These are phyloP conservation scores for Pentalonia nigronervosa DNA, from an alignment of 1,140 invertebrate genomes.

Conservation along the genomic window DNA sequence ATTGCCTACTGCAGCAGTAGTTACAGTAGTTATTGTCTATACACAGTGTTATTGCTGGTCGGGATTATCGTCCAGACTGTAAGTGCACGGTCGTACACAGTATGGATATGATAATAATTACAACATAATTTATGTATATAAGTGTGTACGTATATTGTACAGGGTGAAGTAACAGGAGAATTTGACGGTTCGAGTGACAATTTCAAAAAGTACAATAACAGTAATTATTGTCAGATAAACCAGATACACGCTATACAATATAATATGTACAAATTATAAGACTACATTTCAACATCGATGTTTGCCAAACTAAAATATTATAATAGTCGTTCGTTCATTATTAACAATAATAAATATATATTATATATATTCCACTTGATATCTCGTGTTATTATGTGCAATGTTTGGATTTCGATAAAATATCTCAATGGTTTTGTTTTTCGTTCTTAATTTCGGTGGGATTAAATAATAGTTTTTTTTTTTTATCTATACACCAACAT, in stretches of 20 bases:
- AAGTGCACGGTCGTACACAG: not conserved
- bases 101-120: not conserved
- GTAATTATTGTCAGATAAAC: not conserved
- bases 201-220: not conserved
- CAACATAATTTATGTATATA: not conserved
- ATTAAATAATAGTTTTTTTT: not conserved
- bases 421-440: slow-evolving; percentile 27
- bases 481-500: not conserved
- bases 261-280: not conserved
- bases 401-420: slow-evolving; percentile 1
- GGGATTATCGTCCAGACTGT: not conserved
- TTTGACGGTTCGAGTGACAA: not conserved
- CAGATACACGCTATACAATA: not conserved
- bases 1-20: not conserved
- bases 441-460: not conserved
- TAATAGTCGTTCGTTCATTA: not conserved
- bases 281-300: not conserved
- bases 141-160: too few species aligned
- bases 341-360: not conserved
- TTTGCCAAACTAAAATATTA: not conserved
- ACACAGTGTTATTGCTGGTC: too few species aligned
- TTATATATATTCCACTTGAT: not conserved
- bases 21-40: not conserved
- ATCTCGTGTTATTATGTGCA: not conserved
- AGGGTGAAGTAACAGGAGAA: not conserved